Evolutionary conservation across 2,888 invertebrate species (phyloP), one percentile per base, ranked within the genome.

Genomic region (Byasa hedistus): DNA sequence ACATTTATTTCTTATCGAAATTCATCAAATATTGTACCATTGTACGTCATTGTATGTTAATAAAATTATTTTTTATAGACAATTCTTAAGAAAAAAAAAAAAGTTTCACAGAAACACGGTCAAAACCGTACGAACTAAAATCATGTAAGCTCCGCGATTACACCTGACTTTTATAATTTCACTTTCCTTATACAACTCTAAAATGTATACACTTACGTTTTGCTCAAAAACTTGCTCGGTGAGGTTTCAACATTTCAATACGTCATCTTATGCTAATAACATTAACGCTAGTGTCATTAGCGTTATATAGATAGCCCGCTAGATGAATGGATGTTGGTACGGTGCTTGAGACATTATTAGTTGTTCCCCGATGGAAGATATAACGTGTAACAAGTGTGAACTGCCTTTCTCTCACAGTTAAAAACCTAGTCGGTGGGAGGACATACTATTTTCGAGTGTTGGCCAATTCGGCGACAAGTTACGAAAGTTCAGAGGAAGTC

Each of bases 371-470:
- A 59, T 22, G 22, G 15, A 10, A 54, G 12, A 15, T 22, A 8
- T 23, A 23, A 54, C 8, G n/a, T 48, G 27, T 65, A 52, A 59
- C n/a, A 22, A 36, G 44, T 55, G 44, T 59, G 0, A 48, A 61
- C 36, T 24, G 44, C 51, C 7, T 69, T 87, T 93, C 59, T 48
- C 39, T 61, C 51, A 57, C 93, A 96, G 97, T 97, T 77, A 97
- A 97, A 93, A 97, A 97, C 91, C 92, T 98, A 88, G 96, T 97
- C 76, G 97, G 97, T 76, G 97, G 97, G 65, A 94, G 96, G 78
- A 97, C 97, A 69, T 98, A 98, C 92, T 96, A 97, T 93, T 98
- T 98, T 93, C 94, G 97, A 82, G 97, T 98, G 79, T 92, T 96
- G 84, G 97, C 98, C 71, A 96, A 97, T 91, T 96, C 97, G 60